Conservation (phyloP, 2,888 invertebrate genomes). For the Andrena hattorfiana region DNA sequence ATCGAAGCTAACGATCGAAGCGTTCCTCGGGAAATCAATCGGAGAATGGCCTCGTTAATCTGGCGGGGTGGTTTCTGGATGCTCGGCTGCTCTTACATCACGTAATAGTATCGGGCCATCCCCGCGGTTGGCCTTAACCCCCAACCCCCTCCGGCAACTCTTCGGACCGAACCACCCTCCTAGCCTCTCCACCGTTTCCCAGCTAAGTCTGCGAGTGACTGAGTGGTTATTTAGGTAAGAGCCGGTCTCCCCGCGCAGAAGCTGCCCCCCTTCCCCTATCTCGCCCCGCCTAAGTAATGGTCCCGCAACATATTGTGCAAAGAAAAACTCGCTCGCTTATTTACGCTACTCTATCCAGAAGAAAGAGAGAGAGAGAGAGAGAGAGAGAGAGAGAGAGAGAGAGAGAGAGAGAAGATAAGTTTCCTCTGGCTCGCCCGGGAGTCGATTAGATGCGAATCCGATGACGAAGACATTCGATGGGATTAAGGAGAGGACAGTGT, state of each 20-base stretch:
- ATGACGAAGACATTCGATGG: constrained; percentile 4
- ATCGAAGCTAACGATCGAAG: constrained; percentile 77
- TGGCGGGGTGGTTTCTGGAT: constrained; percentile 78
- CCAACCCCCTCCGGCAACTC: constrained; percentile 41
- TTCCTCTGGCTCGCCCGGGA: constrained; percentile 23
- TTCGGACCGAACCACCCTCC: constrained; percentile 50
- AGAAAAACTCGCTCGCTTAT: constrained; percentile 79
- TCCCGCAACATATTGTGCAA: constrained; percentile 83
- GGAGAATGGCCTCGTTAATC: constrained; percentile 85
- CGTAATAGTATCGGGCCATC: constrained; percentile 80
- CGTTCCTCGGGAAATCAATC: constrained; percentile 83
- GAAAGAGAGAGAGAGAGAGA: background rate
- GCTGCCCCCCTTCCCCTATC: constrained; percentile 58
- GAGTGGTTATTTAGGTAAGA: constrained; percentile 85
- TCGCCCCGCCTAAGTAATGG: constrained; percentile 80
- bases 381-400: constrained; percentile 5
- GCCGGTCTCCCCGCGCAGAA: constrained; percentile 77
- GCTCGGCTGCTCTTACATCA: constrained; percentile 82
- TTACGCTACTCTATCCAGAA: constrained; percentile 60
- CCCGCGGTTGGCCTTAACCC: constrained; percentile 69
- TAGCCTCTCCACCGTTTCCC: constrained; percentile 67
- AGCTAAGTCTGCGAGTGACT: constrained; percentile 83
- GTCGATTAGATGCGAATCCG: constrained; percentile 27
- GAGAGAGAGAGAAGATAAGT: too few species aligned
- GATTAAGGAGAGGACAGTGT: too few species aligned